A percentile compares a stretch with the other conserved stretches of the same genome.
These are phyloP conservation scores for Pyrocephalus nanus DNA, from an alignment of 2,797 vertebrate species.

Conservation along the genomic window DNA sequence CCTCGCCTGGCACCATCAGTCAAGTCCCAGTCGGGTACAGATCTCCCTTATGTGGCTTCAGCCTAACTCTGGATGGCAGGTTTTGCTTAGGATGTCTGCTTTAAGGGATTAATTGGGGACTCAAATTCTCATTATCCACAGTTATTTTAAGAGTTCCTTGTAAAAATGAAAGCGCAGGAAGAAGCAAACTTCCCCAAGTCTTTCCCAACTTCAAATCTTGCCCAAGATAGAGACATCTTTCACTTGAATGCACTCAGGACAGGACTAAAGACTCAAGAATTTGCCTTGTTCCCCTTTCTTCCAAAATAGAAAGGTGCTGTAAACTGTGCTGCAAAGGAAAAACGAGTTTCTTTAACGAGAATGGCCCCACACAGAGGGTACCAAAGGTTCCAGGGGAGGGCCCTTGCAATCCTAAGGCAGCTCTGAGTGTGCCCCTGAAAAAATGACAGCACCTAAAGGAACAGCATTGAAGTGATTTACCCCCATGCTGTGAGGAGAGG, in stretches of 20 bases:
- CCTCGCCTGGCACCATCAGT: background rate
- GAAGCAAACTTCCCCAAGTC: background rate
- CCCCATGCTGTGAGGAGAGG: background rate
- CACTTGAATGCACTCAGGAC: background rate
- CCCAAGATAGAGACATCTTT: background rate
- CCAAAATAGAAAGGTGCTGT: background rate
- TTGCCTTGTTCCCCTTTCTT: background rate
- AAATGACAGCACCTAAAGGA: background rate
- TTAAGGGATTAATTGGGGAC: background rate
- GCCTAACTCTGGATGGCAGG: background rate
- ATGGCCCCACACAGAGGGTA: background rate
- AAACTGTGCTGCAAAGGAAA: background rate
- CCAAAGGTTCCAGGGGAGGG: background rate
- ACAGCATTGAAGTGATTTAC: background rate
- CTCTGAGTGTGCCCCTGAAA: background rate
- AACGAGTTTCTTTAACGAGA: background rate
- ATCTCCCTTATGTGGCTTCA: background rate
- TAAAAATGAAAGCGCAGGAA: background rate
- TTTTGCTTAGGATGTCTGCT: background rate
- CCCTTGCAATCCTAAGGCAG: background rate
- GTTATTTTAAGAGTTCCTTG: background rate
- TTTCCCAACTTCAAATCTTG: background rate
- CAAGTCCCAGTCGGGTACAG: background rate
- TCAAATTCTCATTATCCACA: background rate
- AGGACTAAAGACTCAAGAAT: background rate